Base-by-base conservation (phyloP, 2,888 invertebrate genomes). In the Drosophila anomalipes region DNA sequence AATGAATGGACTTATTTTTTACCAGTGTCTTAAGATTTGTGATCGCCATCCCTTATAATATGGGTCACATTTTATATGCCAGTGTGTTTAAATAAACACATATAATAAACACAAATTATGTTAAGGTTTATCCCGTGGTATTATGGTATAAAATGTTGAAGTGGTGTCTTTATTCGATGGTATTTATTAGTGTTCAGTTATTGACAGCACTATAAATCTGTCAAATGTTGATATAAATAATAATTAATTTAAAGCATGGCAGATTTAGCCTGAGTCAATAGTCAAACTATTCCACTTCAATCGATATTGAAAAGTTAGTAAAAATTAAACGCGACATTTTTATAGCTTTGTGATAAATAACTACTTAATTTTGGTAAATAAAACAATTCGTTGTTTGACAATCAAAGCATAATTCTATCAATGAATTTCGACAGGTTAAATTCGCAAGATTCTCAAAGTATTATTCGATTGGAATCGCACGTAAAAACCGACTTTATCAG, bases 11-110 rank as follows among this genome's bases (percentile, higher is more conserved):
- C n/a, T 35, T 39, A 0, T 16, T 22, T 22, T 49, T 37, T 4
- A 47, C 22, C 41, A 4, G 37, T 16, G 53, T n/a, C 9, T 2
- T 62, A 28, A n/a, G 9, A 28, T 28, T 26, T 39, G 28, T 10
- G 28, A 12, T 26, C 33, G 44, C 37, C 58, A 65, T 39, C 26
- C 16, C n/a, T 54, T 12, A 16, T 22, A 35, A 65, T 37, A 44
- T 39, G 70, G 22, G 4, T 37, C 44, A 47, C 10, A 32, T 44
- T 33, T 44, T 26, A 47, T 28, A 16, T 28, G 28, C 4, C 49
- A 16, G 28, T 26, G 19, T 9, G 10, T 10, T 5, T 22, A 22
- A 22, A 22, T 22, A 22, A 22, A 22, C 22, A 22, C 22, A 22
- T 49, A 9, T 19, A 16, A 51, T 2, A 39, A 37, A 39, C 12